These are phyloP conservation scores for Vanessa tameamea DNA, from an alignment of 1,140 invertebrate genomes.

Conservation along the genomic window DNA sequence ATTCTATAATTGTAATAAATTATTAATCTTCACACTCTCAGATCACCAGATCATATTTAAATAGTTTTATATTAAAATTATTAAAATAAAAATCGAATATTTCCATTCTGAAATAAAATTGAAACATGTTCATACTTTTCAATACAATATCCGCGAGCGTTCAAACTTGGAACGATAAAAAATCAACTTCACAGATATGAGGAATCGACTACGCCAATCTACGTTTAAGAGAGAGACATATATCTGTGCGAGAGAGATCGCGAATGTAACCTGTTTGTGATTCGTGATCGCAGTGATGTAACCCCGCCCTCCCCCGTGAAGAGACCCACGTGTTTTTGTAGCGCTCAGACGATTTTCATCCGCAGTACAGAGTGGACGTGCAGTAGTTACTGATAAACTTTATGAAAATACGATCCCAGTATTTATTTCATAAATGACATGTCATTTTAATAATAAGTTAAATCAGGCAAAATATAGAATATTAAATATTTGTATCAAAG, in stretches of 20 bases:
- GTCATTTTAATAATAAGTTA: too few species aligned
- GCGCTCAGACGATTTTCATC: constrained; percentile 53
- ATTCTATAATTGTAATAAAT: too few species aligned
- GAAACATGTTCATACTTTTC: constrained; percentile 35
- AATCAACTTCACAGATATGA: constrained; percentile 59
- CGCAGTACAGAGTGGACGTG: constrained; percentile 46
- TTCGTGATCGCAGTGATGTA: constrained; percentile 39
- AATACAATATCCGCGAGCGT: constrained; percentile 48
- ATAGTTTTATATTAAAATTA: too few species aligned
- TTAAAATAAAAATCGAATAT: neutral
- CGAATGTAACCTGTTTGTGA: constrained; percentile 5
- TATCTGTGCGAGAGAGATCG: constrained; percentile 36
- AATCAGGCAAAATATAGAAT: too few species aligned
- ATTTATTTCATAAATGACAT: neutral
- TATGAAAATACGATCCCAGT: constrained; percentile 28
- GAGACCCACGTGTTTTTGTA: constrained; percentile 65
- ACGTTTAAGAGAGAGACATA: constrained; percentile 51
- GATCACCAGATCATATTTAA: too few species aligned
- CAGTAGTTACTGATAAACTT: constrained; percentile 33
- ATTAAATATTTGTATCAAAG: too few species aligned
- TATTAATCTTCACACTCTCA: too few species aligned
- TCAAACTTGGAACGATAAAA: constrained; percentile 60
- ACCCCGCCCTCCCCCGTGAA: constrained; percentile 49
- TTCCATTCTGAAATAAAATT: constrained; percentile 14
- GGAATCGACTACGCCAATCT: constrained; percentile 64